Base-by-base conservation (phyloP, 2,888 invertebrate genomes). In the Halocaridina rubra region DNA sequence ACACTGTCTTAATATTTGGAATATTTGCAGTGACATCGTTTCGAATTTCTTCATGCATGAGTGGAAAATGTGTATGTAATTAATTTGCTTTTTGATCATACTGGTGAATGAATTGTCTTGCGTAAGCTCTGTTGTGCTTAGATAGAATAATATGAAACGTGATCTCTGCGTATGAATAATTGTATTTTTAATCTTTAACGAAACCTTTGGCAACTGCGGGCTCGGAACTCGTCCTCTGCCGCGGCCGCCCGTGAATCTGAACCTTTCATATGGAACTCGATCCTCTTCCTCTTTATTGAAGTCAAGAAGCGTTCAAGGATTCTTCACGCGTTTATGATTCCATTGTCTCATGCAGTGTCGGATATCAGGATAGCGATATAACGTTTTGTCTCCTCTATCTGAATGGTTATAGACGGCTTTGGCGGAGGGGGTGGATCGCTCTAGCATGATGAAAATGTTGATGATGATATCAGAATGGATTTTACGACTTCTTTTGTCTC, bases 221-320 rank as follows among this genome's bases (percentile, higher is more conserved):
- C n/a, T 30, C 69, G 3, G 46, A 67, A 69, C 80, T 80, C 74
- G 53, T 76, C 76, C n/a, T n/a, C n/a, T n/a, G n/a, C n/a, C n/a
- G n/a, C n/a, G n/a, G n/a, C n/a, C 81, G 30, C 75, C 46, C 61
- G 81, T n/a, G 81, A 75, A 76, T 81, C 75, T 67, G 39, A 77
- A 82, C 82, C 82, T 84, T 78, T 78, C 72, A 78, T 77, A 84
- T 77, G 78, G 82, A 84, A 84, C 71, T 59, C 72, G 77, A 84
- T 78, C 82, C 75, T 82, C 82, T 84, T n/a, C n/a, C n/a, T n/a
- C n/a, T n/a, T n/a, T 78, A 84, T 84, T 84, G 82, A 77, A 84
- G 82, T 78, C 78, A 78, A 84, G 82, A 78, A 78, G 78, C 82
- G 82, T 84, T 84, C 78, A 84, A 71, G 78, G 78, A 84, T 84